Base-by-base conservation (phyloP, 2,888 invertebrate species). In the Drosophila austrosaltans region DNA sequence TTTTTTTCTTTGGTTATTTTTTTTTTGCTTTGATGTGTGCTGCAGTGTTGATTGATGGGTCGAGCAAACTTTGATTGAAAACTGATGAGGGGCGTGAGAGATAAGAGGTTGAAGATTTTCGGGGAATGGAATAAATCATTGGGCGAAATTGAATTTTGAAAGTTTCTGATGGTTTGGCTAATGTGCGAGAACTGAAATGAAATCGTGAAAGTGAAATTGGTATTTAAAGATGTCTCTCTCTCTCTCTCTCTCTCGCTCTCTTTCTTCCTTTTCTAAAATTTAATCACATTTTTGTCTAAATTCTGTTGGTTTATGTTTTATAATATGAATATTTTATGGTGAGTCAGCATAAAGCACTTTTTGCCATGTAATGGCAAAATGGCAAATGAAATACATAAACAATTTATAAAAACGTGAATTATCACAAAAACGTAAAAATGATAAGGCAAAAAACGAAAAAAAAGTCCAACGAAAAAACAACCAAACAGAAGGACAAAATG, bases 61-160 rank as follows among this genome's bases (percentile, higher is more conserved):
- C 68, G 73, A 82, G 86, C 87, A 69, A 85, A 82, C 81, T 82
- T 82, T 82, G 82, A 82, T 82, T 85, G 82, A 87, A 85, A 80
- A 70, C 78, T 53, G 71, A 64, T 70, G 76, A 54, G 63, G 63
- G 5, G 42, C 48, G 25, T 25, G 48, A 12, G 44, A 48, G 44
- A 48, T 8, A 48, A 16, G 20, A 12, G 28, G 1, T 30, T 66
- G 53, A 62, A 62, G 62, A 53, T 44, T 28, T 32, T n/a, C n/a
- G 30, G 8, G 36, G 53, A 40, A 40, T 28, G 40, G 75, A 16
- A 16, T 75, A 75, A 75, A 81, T 81, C 87, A 71, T 78, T n/a
- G 64, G 36, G 57, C 16, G 65, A 77, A 81, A 78, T 78, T 72
- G 66, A 69, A 65, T 83, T 72, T 65, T 62, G 28, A 73, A 83